Base-by-base conservation (phyloP, 2,888 invertebrate species). In the Noctuana brunneofusca region DNA sequence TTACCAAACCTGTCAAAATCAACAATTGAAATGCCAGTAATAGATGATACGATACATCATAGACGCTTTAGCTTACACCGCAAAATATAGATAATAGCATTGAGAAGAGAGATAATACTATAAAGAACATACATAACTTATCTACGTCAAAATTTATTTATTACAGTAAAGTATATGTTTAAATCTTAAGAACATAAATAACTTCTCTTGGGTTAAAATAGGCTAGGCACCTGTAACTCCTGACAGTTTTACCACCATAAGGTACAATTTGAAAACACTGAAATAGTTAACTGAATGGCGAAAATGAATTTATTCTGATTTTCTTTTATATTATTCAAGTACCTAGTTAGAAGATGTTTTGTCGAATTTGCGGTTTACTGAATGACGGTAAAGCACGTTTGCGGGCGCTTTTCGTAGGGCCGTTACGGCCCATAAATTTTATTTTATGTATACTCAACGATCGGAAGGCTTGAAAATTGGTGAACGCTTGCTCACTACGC, bases 351-450 rank as follows among this genome's bases (percentile, higher is more conserved):
- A 66, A 70, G 65, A 67, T 66, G 69, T 83, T 81, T 79, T 75
- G 75, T 74, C 74, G 76, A 79, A 80, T 81, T 78, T 79, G 81
- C 75, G 83, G 83, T 76, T 76, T 75, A 69, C 76, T 74, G 79
- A 85, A 84, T 79, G 84, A 79, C 79, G 80, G 78, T 73, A 72
- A 69, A 76, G 79, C 79, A 75, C 80, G 81, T 86, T 84, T 81
- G 84, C 72, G 84, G 83, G 72, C 72, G 77, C 79, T 81, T 81
- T 80, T 78, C 79, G 75, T 79, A 80, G 80, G 83, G 80, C 79
- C 80, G 82, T 83, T 84, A 86, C 84, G 84, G 79, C 71, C 82
- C 74, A 86, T 86, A 84, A 82, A 86, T 86, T 83, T 81, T 78
- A 76, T 84, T 86, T 83, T 84, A 83, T 84, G 81, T 83, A 76